phyloP scores from a whole-genome alignment of 2,888 invertebrate genomes.

The Drepanosiphum platanoidis region DNA sequence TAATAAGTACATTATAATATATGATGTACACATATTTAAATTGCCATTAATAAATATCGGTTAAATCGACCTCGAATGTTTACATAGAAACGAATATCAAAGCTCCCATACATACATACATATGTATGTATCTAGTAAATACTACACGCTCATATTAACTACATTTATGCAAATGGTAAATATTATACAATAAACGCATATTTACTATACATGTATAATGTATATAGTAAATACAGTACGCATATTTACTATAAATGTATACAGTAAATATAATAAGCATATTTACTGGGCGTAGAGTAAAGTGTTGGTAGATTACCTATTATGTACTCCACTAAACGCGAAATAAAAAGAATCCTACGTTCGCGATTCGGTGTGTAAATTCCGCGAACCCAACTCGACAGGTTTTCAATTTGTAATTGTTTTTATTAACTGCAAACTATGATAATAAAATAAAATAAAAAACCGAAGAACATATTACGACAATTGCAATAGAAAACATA shows the following conservation, averaged over 20 bases:
- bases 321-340: neutral
- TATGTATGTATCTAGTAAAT: conserved; percentile 18
- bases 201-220: neutral
- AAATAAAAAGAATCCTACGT: neutral
- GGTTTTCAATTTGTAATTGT: too few relatives aligned
- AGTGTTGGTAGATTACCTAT: neutral
- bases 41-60: conserved; percentile 20
- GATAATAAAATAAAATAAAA: too few relatives aligned
- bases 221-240: neutral
- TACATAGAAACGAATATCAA: conserved; percentile 25
- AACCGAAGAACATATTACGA: too few relatives aligned
- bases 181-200: conserved; percentile 11
- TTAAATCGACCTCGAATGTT: conserved; percentile 20
- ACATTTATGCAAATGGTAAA: conserved; percentile 16
- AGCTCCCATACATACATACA: neutral
- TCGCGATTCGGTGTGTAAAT: neutral
- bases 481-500: too few relatives aligned
- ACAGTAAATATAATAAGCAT: conserved; percentile 13
- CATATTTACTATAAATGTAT: neutral
- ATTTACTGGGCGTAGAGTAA: neutral
- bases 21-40: conserved; percentile 16
- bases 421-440: too few relatives aligned
- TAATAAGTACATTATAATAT: neutral
- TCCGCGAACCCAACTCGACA: too few relatives aligned
- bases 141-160: conserved; percentile 9